Evolutionary conservation across 1,140 invertebrate genomes (phyloP), one percentile per base, ranked within the genome.

Genomic region (Drepana arcuata): DNA sequence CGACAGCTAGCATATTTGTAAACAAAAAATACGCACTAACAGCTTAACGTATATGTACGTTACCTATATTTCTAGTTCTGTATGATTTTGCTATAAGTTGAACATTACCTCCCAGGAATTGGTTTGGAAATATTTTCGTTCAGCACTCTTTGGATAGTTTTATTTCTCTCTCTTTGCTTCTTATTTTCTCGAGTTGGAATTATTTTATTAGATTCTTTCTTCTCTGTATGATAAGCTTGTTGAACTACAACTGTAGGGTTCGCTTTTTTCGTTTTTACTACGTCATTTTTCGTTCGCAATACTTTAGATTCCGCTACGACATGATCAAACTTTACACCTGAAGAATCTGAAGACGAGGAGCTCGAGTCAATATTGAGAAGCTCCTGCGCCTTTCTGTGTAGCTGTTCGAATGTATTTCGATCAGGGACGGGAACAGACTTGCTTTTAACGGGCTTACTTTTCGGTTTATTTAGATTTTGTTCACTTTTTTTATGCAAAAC

Each of bases 351-450:
- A 33, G 65, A 49, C 26, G 35, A 54, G 6, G 45, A 61, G 34
- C 55, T 65, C 4, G 67, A 60, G 29, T 54, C 51, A 14, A 70
- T 61, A 52, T 63, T 69, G 3, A 81, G 48, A 14, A 81, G 51
- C 48, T 75, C 74, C 48, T 81, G 66, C 3, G 77, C 74, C 42
- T 73, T 77, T 33, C 59, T 51, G 34, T 81, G 77, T 13, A 81
- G 56, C 27, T 59, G 67, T 54, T 70, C 58, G 2, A 81, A 49
- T 5, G 57, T 65, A 15, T 68, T 48, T 11, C 41, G 40, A 26
- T 68, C 53, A 14, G 40, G 37, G n/a, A 37, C 40, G n/a, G n/a
- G n/a, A n/a, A n/a, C n/a, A n/a, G n/a, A n/a, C n/a, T n/a, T n/a
- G n/a, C n/a, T n/a, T 34, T 35, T 34, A 32, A n/a, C n/a, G n/a